phyloP scores from a whole-genome alignment of 2,797 vertebrate species.

The Glossophaga mutica region DNA sequence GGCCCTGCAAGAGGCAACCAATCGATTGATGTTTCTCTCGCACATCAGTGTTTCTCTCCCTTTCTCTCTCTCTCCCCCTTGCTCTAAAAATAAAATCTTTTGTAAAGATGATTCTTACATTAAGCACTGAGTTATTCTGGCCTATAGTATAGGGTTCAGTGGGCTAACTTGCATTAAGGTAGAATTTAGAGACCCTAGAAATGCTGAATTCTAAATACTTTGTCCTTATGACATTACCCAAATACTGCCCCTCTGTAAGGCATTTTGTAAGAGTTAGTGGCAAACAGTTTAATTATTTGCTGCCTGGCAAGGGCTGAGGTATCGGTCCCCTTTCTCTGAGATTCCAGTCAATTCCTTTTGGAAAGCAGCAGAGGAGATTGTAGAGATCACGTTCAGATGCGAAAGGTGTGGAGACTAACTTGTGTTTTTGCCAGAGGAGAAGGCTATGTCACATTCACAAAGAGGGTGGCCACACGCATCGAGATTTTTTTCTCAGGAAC shows the following conservation, averaged over 20 bases:
- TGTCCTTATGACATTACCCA: neutral
- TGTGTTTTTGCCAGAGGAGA: neutral
- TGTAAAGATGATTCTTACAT: too few species aligned
- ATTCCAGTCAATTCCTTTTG: neutral
- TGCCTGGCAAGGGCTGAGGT: neutral
- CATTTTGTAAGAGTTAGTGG: neutral
- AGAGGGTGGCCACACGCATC: neutral
- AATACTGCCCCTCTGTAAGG: neutral
- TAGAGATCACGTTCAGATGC: neutral
- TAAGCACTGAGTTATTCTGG: neutral
- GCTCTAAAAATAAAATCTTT: too few species aligned
- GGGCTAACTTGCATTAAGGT: neutral
- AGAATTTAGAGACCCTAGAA: neutral
- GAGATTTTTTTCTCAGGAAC: neutral
- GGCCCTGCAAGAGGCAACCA: too few species aligned
- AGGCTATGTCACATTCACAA: neutral
- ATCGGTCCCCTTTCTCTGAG: neutral
- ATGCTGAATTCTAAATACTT: neutral
- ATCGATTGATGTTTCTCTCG: too few species aligned
- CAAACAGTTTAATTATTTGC: neutral
- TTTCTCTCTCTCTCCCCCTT: too few species aligned
- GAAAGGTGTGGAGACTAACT: too few species aligned
- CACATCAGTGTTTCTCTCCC: too few species aligned
- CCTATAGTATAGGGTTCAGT: neutral
- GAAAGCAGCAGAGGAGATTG: neutral